These are phyloP conservation scores for Heliopora coerulea DNA, from an alignment of 92 coral and sea anemone species.

Conservation along the genomic window DNA sequence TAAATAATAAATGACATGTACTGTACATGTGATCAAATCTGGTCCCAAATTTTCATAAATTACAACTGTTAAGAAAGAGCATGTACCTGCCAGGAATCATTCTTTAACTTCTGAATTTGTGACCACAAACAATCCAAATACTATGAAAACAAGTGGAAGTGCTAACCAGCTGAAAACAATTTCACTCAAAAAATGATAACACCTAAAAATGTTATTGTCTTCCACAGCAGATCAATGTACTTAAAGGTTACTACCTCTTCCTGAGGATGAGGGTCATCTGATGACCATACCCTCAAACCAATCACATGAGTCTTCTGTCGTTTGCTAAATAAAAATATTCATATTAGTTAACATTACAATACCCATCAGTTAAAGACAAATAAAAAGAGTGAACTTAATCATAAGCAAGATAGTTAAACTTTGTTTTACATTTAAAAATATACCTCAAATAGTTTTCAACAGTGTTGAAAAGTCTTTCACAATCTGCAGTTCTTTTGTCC, in stretches of 20 bases:
- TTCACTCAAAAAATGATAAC: neutral
- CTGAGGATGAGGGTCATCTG: constrained; percentile 98
- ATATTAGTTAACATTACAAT: neutral
- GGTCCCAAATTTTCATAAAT: neutral
- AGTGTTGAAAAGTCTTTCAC: constrained; percentile 77
- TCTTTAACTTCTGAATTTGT: constrained; percentile 87
- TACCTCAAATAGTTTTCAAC: constrained; percentile 87
- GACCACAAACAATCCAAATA: constrained; percentile 97
- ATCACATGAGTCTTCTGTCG: constrained; percentile 80
- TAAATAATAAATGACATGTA: too few relatives aligned
- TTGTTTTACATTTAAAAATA: neutral
- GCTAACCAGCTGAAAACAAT: neutral
- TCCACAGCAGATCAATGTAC: too few relatives aligned
- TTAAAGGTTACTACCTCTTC: constrained; percentile 93
- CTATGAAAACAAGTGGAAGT: constrained; percentile 46
- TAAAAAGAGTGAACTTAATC: neutral
- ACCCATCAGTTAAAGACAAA: neutral
- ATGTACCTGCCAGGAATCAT: constrained; percentile 70
- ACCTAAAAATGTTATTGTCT: too few relatives aligned
- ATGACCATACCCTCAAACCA: constrained; percentile 93
- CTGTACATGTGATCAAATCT: neutral
- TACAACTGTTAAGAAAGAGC: neutral
- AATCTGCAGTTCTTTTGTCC: constrained; percentile 74
- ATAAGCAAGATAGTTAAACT: neutral
- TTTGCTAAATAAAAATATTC: constrained; percentile 52